A percentile compares a stretch with the other conserved stretches of the same genome.
These are phyloP conservation scores for Drosophila littoralis DNA, from an alignment of 1,140 invertebrate genomes.

Conservation along the genomic window DNA sequence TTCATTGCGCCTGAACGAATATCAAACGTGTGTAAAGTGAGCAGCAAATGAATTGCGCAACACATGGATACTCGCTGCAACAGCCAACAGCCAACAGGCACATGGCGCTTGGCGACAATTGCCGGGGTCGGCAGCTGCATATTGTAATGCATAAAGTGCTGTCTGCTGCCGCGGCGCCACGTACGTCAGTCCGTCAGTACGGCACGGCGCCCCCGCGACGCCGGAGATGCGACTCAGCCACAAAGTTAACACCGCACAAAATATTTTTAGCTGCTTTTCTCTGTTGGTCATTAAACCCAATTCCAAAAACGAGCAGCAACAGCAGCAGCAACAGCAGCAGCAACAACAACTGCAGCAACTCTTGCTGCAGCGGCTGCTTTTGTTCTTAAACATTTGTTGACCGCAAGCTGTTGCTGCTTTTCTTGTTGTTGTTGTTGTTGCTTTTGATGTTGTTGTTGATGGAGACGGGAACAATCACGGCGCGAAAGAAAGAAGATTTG, in stretches of 20 bases:
- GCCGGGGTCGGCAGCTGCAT: constrained; percentile 38
- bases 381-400: constrained; percentile 75
- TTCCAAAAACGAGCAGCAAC: constrained; percentile 40
- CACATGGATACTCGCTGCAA: constrained; percentile 6
- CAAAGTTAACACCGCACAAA: constrained; percentile 47
- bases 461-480: constrained; percentile 43
- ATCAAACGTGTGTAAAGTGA: constrained; percentile 20
- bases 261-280: constrained; percentile 74
- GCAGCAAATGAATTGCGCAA: constrained; percentile 29
- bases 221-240: neutral
- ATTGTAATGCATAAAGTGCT: constrained; percentile 45
- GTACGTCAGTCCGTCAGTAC: constrained; percentile 3
- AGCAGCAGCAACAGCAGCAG: constrained; percentile 12
- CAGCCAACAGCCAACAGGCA: too few relatives aligned
- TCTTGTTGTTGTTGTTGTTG: neutral
- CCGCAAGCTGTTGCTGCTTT: constrained; percentile 55
- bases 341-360: constrained; percentile 17
- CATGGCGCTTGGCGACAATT: neutral
- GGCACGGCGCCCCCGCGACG: constrained; percentile 15
- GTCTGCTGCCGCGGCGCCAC: constrained; percentile 47
- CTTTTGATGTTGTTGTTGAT: constrained; percentile 24
- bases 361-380: constrained; percentile 55
- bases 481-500: constrained; percentile 37
- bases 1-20: constrained; percentile 23
- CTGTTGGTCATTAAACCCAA: constrained; percentile 75